phyloP scores from a whole-genome alignment of 2,888 invertebrate genomes.

The Camponotus fellah region DNA sequence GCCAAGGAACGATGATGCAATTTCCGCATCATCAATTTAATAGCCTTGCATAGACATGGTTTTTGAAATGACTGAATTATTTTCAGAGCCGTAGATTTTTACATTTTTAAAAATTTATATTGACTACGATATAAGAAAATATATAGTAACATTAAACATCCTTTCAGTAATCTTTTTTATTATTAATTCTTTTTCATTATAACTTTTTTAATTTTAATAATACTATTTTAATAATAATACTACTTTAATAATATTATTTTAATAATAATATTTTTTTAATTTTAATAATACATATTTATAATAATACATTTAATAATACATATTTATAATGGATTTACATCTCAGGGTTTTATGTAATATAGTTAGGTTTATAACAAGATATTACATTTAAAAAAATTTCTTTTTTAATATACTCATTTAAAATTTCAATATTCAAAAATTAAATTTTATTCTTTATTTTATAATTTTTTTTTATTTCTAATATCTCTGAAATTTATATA shows the following conservation, averaged over 20 bases:
- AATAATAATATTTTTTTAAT: too few relatives aligned
- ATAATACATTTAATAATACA: background rate
- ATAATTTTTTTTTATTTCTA: background rate
- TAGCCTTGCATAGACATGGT: background rate
- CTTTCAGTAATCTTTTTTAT: background rate
- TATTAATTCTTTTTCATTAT: background rate
- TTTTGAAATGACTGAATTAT: background rate
- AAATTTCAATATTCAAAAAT: background rate
- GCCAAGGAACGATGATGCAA: background rate
- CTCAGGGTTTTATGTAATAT: background rate
- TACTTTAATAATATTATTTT: too few relatives aligned
- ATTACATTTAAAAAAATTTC: too few relatives aligned
- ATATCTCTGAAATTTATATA: too few relatives aligned
- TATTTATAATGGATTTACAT: background rate
- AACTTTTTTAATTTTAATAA: too few relatives aligned
- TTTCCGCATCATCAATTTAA: background rate
- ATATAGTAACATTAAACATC: background rate
- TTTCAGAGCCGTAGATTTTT: background rate
- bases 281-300: constrained; percentile 3
- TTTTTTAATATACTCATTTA: background rate
- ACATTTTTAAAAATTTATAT: background rate
- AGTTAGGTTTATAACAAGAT: background rate
- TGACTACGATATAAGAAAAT: background rate
- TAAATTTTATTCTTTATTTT: background rate
- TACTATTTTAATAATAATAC: too few relatives aligned